Percentiles rank a stretch among this genome's conserved stretches.
Evolutionary conservation across 2,888 invertebrate species (phyloP).

Genomic region (Drosophila robusta): DNA sequence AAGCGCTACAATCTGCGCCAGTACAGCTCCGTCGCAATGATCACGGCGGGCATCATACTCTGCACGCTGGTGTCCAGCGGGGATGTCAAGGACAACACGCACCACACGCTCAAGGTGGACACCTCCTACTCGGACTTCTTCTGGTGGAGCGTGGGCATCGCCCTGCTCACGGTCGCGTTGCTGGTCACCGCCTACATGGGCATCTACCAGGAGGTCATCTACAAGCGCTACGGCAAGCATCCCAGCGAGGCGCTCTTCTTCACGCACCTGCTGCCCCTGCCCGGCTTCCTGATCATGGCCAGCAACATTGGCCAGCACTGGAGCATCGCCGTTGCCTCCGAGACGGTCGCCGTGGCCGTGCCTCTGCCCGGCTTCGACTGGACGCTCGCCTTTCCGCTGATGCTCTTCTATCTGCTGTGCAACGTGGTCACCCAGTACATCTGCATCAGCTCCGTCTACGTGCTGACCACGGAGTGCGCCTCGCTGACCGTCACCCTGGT

Average conservation of each 20-base stretch:
- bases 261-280: constrained; percentile 95
- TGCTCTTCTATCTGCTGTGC: constrained; percentile 91
- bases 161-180: constrained; percentile 93
- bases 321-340: constrained; percentile 89
- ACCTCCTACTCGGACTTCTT: constrained; percentile 84
- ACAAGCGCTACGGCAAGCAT: constrained; percentile 94
- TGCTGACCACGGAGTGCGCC: constrained; percentile 96
- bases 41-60: constrained; percentile 95
- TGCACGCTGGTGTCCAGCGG: constrained; percentile 95
- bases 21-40: constrained; percentile 96
- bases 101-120: constrained; percentile 86
- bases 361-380: constrained; percentile 85
- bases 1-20: constrained; percentile 93
- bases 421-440: constrained; percentile 96
- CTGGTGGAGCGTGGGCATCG: constrained; percentile 91
- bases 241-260: constrained; percentile 95
- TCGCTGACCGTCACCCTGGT: constrained; percentile 98
- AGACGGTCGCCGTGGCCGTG: constrained; percentile 81
- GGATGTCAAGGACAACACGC: constrained; percentile 87
- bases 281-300: constrained; percentile 93
- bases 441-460: constrained; percentile 98
- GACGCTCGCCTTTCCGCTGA: constrained; percentile 87
- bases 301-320: constrained; percentile 92
- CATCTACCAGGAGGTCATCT: constrained; percentile 95
- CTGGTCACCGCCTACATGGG: constrained; percentile 98